Percentiles rank a stretch among this genome's conserved stretches.
Conservation (phyloP, 2,113 vertebrate genomes). For the Collichthys lucidus region DNA sequence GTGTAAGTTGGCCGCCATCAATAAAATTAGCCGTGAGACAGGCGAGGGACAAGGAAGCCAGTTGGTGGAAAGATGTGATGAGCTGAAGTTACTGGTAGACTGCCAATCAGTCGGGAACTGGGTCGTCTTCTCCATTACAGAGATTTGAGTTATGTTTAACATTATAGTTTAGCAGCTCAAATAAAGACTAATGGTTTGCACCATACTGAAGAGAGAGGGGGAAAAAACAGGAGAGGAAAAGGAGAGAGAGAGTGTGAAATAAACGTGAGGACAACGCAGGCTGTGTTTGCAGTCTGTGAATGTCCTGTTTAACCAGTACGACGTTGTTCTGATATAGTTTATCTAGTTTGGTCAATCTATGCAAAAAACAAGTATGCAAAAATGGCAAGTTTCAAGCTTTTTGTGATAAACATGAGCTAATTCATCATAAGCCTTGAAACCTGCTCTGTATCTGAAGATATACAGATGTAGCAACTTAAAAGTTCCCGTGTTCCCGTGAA, state of each 20-base stretch:
- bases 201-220: neutral
- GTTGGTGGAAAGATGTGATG: constrained; percentile 55
- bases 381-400: too few relatives aligned
- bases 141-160: constrained; percentile 68
- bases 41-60: constrained; percentile 37
- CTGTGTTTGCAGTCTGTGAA: too few relatives aligned
- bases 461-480: too few relatives aligned
- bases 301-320: too few relatives aligned
- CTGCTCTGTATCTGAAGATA: neutral
- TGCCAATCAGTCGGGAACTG: constrained; percentile 61
- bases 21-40: constrained; percentile 72
- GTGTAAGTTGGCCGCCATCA: constrained; percentile 63
- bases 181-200: constrained; percentile 59
- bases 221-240: neutral
- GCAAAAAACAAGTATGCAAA: neutral
- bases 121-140: constrained; percentile 58
- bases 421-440: neutral
- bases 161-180: constrained; percentile 53
- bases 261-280: too few relatives aligned
- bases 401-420: neutral
- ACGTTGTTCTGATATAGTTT: too few relatives aligned
- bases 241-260: neutral
- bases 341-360: neutral
- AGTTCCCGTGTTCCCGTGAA: too few relatives aligned
- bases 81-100: constrained; percentile 52